Base-by-base conservation (phyloP, 2,888 invertebrate genomes). In the Rhorus exstirpatorius region DNA sequence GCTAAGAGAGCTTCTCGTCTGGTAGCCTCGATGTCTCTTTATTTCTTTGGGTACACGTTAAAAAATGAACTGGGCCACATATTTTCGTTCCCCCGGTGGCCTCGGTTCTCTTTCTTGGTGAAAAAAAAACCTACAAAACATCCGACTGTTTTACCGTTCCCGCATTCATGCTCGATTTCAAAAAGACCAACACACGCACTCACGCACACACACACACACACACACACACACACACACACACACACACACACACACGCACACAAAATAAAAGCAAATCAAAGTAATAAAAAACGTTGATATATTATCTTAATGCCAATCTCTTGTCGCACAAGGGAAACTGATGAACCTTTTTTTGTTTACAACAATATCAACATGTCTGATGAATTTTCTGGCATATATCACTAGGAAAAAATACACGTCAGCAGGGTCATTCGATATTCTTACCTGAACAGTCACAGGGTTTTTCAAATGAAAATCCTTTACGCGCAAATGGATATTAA, bases 31-130 rank as follows among this genome's bases (percentile, higher is more conserved):
- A 19, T 44, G 19, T 70, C 58, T 76, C 65, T 79, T 79, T 60
- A 63, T 63, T 61, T 31, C 41, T 41, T 67, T 41, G 26, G 14
- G 21, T 75, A 60, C 76, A 65, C 61, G 71, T 74, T 81, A 46
- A 38, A 60, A 51, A 84, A 78, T 81, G 63, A 83, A 83, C 81
- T 83, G 75, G 81, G 83, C 83, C 83, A 81, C 83, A 79, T 79
- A 83, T 83, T 81, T 83, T 83, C 55, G 83, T 78, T 83, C 38
- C 17, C 51, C 19, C 76, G 55, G 60, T 55, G 70, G 72, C 70
- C 78, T 78, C 71, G 78, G 51, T 51, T 60, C 46, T 79, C 72
- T 51, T 67, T 67, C 58, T 60, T 60, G 49, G 51, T 38, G n/a
- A 17, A 41, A 41, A 44, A 24, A 67, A 55, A 72, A 24, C 46